Evolutionary conservation across 2,797 vertebrate species (phyloP), one percentile per base, ranked within the genome.

Genomic region (Presbytis comata): DNA sequence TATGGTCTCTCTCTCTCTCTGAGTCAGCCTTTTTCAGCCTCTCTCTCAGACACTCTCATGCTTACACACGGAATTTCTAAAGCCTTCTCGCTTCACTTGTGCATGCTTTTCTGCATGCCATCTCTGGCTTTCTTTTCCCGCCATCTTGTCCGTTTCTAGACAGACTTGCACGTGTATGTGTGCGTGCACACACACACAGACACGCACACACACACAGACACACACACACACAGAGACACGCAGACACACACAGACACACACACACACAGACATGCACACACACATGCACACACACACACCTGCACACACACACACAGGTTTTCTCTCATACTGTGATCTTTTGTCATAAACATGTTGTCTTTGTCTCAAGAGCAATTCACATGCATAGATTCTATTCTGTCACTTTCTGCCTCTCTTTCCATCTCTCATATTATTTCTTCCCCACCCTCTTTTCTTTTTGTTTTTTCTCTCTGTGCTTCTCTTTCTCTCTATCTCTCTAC

Each of bases 131-230:
- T 44, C 41, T 22, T 48, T 87, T 46, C 9, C 46, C 0, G 22
- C 2, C 46, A 3, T 39, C 39, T 16, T 41, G 44, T n/a, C 22
- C 48, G 3, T 30, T 57, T 61, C 41, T 41, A n/a, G 67, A 50
- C 46, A 50, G 78, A 17, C 14, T 39, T 67, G 30, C 28, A 24
- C 14, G 16, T 86, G 79, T 67, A 5, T 9, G 3, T 22, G 9
- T 0, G 0, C 0, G 0, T 2, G 4, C 8, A 33, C 14, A 13
- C 6, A 8, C 61, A 64, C 61, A 16, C 59, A 33, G n/a, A n/a
- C 6, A 0, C 4, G 1, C 22, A 1, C 14, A 16, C 50, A 50
- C 50, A 11, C 8, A 6, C 26, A 13, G 2, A 11, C 57, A 57
- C 8, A 9, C 22, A 0, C 22, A 57, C 55, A 26, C 57, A 24